Percentiles rank a stretch among this genome's conserved stretches.
Conservation (phyloP, 1,140 invertebrate species). For the Bombus difficillimus region DNA sequence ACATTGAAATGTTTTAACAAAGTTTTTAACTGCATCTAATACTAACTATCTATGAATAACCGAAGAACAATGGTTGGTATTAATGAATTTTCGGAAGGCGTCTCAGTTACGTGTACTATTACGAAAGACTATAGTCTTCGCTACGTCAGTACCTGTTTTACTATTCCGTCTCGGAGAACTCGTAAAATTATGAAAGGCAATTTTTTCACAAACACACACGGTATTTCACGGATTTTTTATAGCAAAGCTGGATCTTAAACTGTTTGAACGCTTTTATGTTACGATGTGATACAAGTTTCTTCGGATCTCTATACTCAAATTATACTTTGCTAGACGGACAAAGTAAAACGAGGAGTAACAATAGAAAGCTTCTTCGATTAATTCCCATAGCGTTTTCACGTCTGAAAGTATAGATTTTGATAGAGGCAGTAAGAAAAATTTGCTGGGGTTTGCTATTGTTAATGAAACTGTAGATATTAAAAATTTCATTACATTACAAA, state of each 20-base stretch:
- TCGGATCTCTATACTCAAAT: no score
- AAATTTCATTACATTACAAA: no score
- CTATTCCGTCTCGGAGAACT: not conserved
- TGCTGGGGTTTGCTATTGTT: no score
- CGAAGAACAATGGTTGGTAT: not conserved
- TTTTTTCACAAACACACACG: not conserved
- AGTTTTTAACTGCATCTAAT: no score
- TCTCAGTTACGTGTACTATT: no score
- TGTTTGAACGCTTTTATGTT: not conserved
- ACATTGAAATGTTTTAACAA: no score
- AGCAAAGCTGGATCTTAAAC: not conserved
- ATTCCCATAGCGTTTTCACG: no score
- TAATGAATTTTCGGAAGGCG: no score
- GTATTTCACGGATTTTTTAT: not conserved
- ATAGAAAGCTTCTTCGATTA: no score
- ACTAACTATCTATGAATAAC: no score
- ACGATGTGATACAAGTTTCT: not conserved
- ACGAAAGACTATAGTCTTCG: not conserved
- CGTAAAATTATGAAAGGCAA: not conserved
- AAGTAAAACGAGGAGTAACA: not conserved
- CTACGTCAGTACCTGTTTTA: not conserved
- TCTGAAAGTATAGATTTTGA: no score
- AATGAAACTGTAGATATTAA: not conserved
- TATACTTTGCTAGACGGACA: not conserved
- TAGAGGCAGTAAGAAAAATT: no score